phyloP scores from a whole-genome alignment of 2,888 invertebrate genomes.

The Ephialtes manifestator region DNA sequence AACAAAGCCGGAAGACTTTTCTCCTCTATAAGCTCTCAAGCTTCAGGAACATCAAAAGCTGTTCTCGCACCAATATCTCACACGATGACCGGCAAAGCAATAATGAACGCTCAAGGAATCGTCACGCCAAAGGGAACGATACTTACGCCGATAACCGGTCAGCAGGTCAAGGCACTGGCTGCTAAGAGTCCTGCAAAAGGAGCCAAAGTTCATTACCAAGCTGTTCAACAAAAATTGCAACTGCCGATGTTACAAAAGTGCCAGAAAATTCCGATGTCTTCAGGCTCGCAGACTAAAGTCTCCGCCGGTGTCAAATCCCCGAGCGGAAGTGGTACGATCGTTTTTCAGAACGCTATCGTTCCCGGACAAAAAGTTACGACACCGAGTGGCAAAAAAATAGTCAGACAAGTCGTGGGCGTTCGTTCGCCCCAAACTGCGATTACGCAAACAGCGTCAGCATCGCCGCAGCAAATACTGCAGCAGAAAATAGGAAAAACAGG shows the following conservation, averaged over 20 bases:
- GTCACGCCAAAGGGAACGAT: slow-evolving; percentile 80
- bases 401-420: slow-evolving; percentile 72
- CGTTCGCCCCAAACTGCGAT: slow-evolving; percentile 69
- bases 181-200: slow-evolving; percentile 78
- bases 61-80: slow-evolving; percentile 79
- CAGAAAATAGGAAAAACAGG: slow-evolving; percentile 73
- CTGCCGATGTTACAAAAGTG: slow-evolving; percentile 83
- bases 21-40: slow-evolving; percentile 73
- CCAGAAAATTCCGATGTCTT: slow-evolving; percentile 79
- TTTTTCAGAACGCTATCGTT: slow-evolving; percentile 74
- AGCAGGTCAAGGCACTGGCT: slow-evolving; percentile 84
- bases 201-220: slow-evolving; percentile 80
- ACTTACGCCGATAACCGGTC: slow-evolving; percentile 84
- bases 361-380: slow-evolving; percentile 70
- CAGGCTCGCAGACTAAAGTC: slow-evolving; percentile 78
- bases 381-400: slow-evolving; percentile 75
- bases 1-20: slow-evolving; percentile 78
- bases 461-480: slow-evolving; percentile 66
- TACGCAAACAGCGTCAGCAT: slow-evolving; percentile 18
- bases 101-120: slow-evolving; percentile 77
- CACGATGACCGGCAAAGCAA: slow-evolving; percentile 75
- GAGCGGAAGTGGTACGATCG: slow-evolving; percentile 80
- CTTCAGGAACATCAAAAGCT: slow-evolving; percentile 77
- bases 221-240: slow-evolving; percentile 78
- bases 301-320: slow-evolving; percentile 84